Evolutionary conservation across 1,140 invertebrate genomes (phyloP), one percentile per base, ranked within the genome.

Genomic region (Hyles vespertilio): DNA sequence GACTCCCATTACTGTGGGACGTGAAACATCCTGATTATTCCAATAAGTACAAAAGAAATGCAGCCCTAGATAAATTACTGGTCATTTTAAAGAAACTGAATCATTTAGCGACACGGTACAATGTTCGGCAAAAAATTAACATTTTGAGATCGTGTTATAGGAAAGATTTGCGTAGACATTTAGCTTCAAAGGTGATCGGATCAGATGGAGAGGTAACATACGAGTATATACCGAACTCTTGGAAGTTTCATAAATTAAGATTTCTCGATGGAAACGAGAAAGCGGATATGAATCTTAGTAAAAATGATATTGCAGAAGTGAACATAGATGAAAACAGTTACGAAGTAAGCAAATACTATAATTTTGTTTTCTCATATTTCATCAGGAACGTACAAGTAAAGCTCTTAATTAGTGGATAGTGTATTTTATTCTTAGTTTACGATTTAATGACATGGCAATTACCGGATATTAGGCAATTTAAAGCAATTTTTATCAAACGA

Each of bases 41-140:
- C 5, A 60, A 65, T 43, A 65, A 65, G 55, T 58, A 57, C 34
- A 61, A 55, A 60, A 48, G 63, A 32, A 60, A 54, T 50, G 46
- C 43, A 3, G 58, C 58, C 2, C 34, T 44, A 3, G 63, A 65
- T 32, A 48, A 52, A 9, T 44, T 65, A 32, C 45, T 65, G 34
- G 9, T 53, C 22, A 11, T 65, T n/a, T 40, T 65, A 5, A 58
- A 46, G 32, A 60, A 58, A 48, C 58, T 48, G 10, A 53, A 58
- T 43, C 55, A 44, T 4, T 11, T 22, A 3, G 63, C 63, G 0
- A 61, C 46, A 22, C 10, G 63, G 40, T 46, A 46, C 11, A 49
- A 45, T 47, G 58, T 65, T 5, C 55, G 59, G 5, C 43, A 58
- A 22, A 65, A 65, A 57, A 65, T 65, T 11, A 65, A 65, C 44